Evolutionary conservation across 2,113 vertebrate genomes (phyloP).

Genomic region (Phalacrocorax pelagicus): DNA sequence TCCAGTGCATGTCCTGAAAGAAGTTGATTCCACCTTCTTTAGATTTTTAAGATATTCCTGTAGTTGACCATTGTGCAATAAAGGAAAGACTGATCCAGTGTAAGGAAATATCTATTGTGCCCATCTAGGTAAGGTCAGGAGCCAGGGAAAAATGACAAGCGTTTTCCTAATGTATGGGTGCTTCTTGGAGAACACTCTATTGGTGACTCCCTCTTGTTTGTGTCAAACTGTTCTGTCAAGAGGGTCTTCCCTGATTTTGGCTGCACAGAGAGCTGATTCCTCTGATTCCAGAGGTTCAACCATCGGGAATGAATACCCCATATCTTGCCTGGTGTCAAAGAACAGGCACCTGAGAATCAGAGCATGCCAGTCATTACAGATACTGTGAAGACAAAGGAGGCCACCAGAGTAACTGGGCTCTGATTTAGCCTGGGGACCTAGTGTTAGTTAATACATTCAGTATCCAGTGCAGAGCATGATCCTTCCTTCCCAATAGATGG

Average conservation of each 20-base stretch:
- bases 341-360: not conserved
- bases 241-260: not conserved
- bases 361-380: not conserved
- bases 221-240: not conserved
- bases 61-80: not conserved
- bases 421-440: not conserved
- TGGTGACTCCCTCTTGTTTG: not conserved
- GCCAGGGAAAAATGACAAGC: not conserved
- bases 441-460: accelerated
- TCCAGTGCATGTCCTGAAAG: not conserved
- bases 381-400: not conserved
- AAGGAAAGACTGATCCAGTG: not conserved
- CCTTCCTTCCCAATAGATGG: not conserved
- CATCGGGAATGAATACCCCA: accelerated
- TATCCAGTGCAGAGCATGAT: not conserved
- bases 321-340: not conserved
- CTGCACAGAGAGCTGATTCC: not conserved
- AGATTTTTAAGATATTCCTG: not conserved
- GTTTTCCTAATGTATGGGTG: not conserved
- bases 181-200: not conserved
- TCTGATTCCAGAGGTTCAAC: not conserved
- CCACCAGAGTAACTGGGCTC: not conserved
- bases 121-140: not conserved
- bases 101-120: not conserved
- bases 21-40: not conserved